phyloP scores from a whole-genome alignment of 2,888 invertebrate species.

The Gnatocerus cornutus region DNA sequence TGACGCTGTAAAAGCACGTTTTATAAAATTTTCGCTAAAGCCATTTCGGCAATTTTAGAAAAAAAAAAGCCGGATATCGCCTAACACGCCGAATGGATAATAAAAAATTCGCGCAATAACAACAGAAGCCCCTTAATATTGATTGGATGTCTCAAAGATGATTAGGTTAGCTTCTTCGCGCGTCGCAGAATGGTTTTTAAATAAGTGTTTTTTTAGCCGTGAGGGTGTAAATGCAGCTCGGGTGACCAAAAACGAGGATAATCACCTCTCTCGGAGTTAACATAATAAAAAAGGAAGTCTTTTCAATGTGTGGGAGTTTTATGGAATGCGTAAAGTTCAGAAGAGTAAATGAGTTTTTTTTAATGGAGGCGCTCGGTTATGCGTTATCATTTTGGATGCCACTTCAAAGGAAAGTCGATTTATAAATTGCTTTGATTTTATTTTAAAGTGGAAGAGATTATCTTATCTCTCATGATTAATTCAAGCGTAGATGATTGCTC shows the following conservation, averaged over 20 bases:
- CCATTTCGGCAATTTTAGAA: slow-evolving; percentile 36
- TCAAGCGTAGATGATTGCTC: slow-evolving; percentile 23
- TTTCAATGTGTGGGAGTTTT: neutral
- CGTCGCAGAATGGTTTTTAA: neutral
- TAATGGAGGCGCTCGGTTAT: neutral
- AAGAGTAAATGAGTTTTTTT: slow-evolving; percentile 7
- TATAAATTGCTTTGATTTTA: slow-evolving; percentile 4
- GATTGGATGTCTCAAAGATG: neutral
- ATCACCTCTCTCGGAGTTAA: slow-evolving; percentile 5
- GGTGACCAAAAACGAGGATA: slow-evolving; percentile 2
- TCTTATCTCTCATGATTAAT: slow-evolving; percentile 9
- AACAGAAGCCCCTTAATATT: slow-evolving; percentile 9
- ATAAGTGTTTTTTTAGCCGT: slow-evolving; percentile 1
- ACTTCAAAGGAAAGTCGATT: slow-evolving; percentile 15
- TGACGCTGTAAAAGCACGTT: slow-evolving; percentile 30
- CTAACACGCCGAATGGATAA: slow-evolving; percentile 11
- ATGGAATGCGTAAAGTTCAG: neutral
- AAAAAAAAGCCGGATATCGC: slow-evolving; percentile 22
- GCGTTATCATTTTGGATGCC: slow-evolving; percentile 13
- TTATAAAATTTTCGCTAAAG: slow-evolving; percentile 37
- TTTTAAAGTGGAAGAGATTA: slow-evolving; percentile 1
- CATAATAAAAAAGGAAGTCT: slow-evolving; percentile 11
- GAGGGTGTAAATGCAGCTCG: neutral
- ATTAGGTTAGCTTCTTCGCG: neutral
- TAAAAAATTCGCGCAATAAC: slow-evolving; percentile 18